Base-by-base conservation (phyloP, 2,888 invertebrate genomes). In the Megalurothrips usitatus region DNA sequence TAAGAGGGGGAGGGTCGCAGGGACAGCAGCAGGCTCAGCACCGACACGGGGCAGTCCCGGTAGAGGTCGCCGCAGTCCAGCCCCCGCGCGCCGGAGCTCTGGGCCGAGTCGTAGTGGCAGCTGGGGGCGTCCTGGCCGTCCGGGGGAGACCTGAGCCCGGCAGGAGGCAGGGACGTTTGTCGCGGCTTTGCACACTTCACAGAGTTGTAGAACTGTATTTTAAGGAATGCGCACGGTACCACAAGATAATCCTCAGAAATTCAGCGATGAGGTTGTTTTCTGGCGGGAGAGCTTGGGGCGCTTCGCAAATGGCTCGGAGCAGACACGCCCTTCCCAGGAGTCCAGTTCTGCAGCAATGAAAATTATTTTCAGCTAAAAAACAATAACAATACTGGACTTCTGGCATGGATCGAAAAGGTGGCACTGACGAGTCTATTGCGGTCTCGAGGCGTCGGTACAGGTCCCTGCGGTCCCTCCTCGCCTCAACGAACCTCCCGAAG, bases 381-480 rank as follows among this genome's bases (percentile, higher is more conserved):
- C 2, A 43, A 2, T 43, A 43, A 2, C 34, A 43, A 43, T 43
- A n/a, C n/a, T n/a, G n/a, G 34, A 43, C 6, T 43, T 43, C 34
- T 43, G 34, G 3, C 34, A 23, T 23, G 23, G 23, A n/a, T 0
- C 23, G 68, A 23, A 23, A 23, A 43, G 2, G 2, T 43, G 34
- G 34, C 34, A 43, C 68, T 68, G 6, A 68, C 68, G 68, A 68
- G 68, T 68, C 68, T 23, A 68, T n/a, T 19, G 68, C 68, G 23
- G 68, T 68, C 68, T 68, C 68, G 9, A 68, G n/a, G 68, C 68
- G 68, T 9, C 68, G 68, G 68, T 68, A 68, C 23, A 68, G 23
- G 68, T 68, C 68, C 23, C 68, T n/a, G 68, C 68, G 68, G 68
- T 11, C 68, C 4, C 68, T 68, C 0, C 68, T 19, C 68, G 68